These are phyloP conservation scores for Troilus luridus DNA, from an alignment of 2,888 invertebrate genomes.

Conservation along the genomic window DNA sequence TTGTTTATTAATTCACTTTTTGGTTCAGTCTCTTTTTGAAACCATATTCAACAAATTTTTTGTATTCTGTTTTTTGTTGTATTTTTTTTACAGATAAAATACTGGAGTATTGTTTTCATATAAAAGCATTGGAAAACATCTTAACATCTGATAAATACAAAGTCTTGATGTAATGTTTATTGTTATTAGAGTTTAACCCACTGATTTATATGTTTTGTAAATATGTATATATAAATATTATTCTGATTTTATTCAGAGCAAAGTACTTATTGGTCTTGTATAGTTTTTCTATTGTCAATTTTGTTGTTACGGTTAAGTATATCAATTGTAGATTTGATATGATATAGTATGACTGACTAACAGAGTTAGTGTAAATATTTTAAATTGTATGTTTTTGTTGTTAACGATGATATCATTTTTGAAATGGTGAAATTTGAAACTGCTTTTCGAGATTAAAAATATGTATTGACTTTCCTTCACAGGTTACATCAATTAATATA, in stretches of 20 bases:
- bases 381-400: constrained; percentile 12
- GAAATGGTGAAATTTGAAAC: background rate
- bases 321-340: constrained; percentile 11
- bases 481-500: background rate
- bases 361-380: constrained; percentile 26
- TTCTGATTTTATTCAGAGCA: constrained; percentile 25
- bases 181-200: background rate
- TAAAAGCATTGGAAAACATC: background rate
- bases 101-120: background rate
- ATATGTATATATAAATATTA: constrained; percentile 46
- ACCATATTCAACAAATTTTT: background rate
- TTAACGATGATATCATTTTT: background rate
- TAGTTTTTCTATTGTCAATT: constrained; percentile 43
- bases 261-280: constrained; percentile 47
- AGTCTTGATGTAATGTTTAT: background rate
- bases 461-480: background rate
- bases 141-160: background rate
- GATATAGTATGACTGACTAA: background rate
- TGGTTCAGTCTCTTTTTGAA: background rate
- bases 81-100: background rate
- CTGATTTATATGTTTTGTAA: constrained; percentile 7
- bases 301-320: background rate
- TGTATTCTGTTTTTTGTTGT: background rate
- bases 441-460: background rate
- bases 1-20: background rate